Percentiles rank a stretch among this genome's conserved stretches.
Evolutionary conservation across 2,888 invertebrate species (phyloP).

Genomic region (Listrodromus nycthemerus): DNA sequence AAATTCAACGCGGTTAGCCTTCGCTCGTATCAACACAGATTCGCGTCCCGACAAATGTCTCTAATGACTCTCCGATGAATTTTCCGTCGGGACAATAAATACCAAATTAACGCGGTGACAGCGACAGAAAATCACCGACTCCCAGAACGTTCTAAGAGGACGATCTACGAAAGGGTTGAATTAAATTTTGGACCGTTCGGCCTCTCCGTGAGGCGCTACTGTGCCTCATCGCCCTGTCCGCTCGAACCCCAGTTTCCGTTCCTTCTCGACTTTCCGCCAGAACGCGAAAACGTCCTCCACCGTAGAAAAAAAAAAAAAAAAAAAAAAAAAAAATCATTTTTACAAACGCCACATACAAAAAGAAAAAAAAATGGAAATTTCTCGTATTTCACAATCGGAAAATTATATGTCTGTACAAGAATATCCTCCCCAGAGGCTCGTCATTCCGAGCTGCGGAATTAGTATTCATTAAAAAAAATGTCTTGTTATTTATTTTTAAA

Average conservation of each 20-base stretch:
- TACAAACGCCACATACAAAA: background rate
- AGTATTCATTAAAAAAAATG: too few relatives aligned
- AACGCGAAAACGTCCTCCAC: too few relatives aligned
- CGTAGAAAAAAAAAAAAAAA: too few relatives aligned
- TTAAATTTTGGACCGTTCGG: too few relatives aligned
- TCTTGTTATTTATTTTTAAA: background rate
- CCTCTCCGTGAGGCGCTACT: too few relatives aligned
- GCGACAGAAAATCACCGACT: background rate
- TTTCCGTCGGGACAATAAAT: background rate
- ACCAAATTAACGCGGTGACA: background rate
- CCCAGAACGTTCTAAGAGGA: too few relatives aligned
- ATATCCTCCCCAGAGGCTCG: constrained; percentile 4
- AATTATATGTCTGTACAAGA: constrained; percentile 33
- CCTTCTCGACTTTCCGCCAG: too few relatives aligned
- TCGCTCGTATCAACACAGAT: background rate
- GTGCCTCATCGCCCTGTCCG: too few relatives aligned
- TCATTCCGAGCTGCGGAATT: background rate
- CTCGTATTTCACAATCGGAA: constrained; percentile 61
- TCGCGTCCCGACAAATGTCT: background rate
- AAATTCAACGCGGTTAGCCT: constrained; percentile 16
- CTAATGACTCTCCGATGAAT: constrained; percentile 43
- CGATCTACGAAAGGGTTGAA: too few relatives aligned
- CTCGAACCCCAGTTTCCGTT: too few relatives aligned
- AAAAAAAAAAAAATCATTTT: too few relatives aligned
- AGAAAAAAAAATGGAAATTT: constrained; percentile 31